phyloP scores from a whole-genome alignment of 2,113 vertebrate species.

The Brachypteracias leptosomus region DNA sequence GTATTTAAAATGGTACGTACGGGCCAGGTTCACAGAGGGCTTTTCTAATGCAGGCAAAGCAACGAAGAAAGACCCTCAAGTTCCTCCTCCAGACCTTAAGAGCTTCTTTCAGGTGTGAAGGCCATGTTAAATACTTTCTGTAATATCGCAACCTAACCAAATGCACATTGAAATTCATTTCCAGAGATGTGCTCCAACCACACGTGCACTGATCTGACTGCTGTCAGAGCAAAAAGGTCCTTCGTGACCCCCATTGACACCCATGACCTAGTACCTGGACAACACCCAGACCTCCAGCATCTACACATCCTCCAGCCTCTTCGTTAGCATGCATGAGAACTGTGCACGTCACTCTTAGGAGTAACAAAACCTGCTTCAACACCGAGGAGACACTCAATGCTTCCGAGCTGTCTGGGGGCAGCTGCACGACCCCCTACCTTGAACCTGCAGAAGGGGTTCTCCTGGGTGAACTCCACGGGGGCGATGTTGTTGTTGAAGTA shows the following conservation, averaged over 20 bases:
- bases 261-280: background rate
- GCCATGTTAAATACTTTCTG: background rate
- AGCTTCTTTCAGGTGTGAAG: background rate
- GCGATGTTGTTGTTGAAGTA: slow-evolving; percentile 91
- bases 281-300: background rate
- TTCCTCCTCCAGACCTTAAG: background rate
- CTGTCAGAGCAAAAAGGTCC: background rate
- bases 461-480: slow-evolving; percentile 92
- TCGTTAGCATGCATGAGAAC: background rate
- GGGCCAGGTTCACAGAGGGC: background rate
- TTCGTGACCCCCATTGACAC: background rate
- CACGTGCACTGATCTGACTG: background rate
- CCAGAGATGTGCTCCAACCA: background rate
- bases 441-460: slow-evolving; percentile 97
- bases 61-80: background rate
- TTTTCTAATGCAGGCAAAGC: background rate
- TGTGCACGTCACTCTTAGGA: background rate
- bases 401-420: background rate
- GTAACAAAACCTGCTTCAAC: background rate
- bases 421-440: slow-evolving; percentile 78
- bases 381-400: background rate
- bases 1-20: background rate
- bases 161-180: background rate
- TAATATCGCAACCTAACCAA: background rate
- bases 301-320: background rate